phyloP scores from a whole-genome alignment of 2,113 vertebrate species.

The Rostratula benghalensis region DNA sequence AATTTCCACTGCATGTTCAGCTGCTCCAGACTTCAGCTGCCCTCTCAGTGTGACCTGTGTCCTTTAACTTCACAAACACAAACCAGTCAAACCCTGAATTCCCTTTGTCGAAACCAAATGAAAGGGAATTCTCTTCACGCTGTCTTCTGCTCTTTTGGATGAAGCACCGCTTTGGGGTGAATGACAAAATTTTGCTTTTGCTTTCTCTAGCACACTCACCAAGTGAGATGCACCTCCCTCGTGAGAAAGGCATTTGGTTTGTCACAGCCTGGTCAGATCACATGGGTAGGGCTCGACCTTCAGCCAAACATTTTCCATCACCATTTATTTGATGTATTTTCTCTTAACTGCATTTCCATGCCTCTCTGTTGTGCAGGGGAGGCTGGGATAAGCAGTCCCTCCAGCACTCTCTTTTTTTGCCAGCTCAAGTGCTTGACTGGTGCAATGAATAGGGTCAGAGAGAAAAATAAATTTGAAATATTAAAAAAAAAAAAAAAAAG shows the following conservation, averaged over 20 bases:
- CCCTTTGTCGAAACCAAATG: background rate
- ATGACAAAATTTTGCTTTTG: background rate
- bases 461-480: background rate
- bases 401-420: background rate
- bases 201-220: background rate
- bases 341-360: background rate
- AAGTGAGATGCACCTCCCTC: background rate
- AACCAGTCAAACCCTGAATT: background rate
- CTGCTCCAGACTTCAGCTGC: background rate
- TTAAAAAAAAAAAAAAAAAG: too few species aligned
- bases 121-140: background rate
- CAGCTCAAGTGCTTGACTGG: background rate
- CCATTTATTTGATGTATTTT: background rate
- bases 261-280: background rate
- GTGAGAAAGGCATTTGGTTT: background rate
- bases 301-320: background rate
- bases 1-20: background rate
- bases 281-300: background rate
- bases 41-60: background rate
- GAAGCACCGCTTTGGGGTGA: background rate
- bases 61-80: background rate
- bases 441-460: background rate
- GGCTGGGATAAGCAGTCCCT: background rate
- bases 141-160: background rate
- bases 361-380: background rate